These are phyloP conservation scores for Rhagologus leucostigma DNA, from an alignment of 2,113 vertebrate species.

Conservation along the genomic window DNA sequence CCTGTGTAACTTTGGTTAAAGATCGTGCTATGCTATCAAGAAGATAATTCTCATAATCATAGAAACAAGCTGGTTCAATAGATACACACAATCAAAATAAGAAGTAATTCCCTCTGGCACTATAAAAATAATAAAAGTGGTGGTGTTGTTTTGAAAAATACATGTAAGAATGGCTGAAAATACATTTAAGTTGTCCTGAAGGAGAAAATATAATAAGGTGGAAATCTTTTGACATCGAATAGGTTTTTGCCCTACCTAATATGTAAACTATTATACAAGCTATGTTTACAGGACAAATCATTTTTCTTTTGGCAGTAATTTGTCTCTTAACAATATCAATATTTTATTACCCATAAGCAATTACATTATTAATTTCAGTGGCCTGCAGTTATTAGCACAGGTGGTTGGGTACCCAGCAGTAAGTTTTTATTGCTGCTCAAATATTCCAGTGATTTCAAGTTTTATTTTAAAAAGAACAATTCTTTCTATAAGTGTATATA, in stretches of 20 bases:
- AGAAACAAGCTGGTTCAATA: background rate
- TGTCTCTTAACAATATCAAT: conserved; percentile 26
- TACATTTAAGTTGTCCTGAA: background rate
- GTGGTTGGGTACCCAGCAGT: background rate
- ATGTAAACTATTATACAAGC: background rate
- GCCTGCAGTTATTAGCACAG: background rate
- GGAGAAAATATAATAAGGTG: background rate
- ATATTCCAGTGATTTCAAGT: background rate
- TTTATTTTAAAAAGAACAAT: background rate
- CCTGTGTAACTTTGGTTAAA: background rate
- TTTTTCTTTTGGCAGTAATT: conserved; percentile 21
- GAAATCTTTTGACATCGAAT: background rate
- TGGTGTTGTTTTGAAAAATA: background rate
- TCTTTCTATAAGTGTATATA: background rate
- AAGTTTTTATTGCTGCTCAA: conserved; percentile 19
- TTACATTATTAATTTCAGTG: conserved; percentile 51
- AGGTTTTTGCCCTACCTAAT: background rate
- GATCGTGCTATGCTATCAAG: background rate
- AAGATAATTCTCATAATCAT: background rate
- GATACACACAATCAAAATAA: background rate
- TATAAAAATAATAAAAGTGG: background rate
- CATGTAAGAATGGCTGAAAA: background rate
- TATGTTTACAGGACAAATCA: conserved; percentile 9
- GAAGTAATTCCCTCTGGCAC: background rate
- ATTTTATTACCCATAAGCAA: conserved; percentile 50